Percentiles rank a stretch among this genome's conserved stretches.
These are phyloP conservation scores for Oligia strigilis DNA, from an alignment of 2,888 invertebrate species.

Conservation along the genomic window DNA sequence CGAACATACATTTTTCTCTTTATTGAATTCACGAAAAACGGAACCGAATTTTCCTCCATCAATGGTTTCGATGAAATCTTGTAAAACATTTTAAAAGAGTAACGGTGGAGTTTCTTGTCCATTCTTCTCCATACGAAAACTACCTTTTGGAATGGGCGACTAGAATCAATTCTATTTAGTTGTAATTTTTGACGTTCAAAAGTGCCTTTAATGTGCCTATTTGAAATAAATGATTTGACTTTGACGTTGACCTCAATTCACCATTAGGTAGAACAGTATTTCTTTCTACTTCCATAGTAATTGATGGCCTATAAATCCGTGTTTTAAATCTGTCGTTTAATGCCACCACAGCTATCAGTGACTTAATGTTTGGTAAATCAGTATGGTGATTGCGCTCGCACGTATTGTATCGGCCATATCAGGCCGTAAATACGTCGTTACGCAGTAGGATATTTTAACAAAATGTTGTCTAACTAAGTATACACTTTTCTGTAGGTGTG, in stretches of 20 bases:
- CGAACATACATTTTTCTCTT: background rate
- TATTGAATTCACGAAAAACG: background rate
- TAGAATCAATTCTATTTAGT: too few relatives aligned
- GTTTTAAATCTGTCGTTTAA: conserved; percentile 43
- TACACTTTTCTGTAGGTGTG: background rate
- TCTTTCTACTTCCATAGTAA: background rate
- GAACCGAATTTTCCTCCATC: background rate
- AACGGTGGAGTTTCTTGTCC: too few relatives aligned
- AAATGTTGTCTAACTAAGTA: background rate
- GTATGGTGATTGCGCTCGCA: conserved; percentile 8
- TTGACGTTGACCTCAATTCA: too few relatives aligned
- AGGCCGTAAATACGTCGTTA: conserved; percentile 10
- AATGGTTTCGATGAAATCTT: too few relatives aligned
- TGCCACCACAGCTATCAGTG: conserved; percentile 41
- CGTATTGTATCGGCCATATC: conserved; percentile 20
- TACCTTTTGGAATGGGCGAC: too few relatives aligned
- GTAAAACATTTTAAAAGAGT: too few relatives aligned
- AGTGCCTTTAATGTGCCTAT: too few relatives aligned
- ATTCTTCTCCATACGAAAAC: too few relatives aligned
- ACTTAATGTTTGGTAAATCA: conserved; percentile 58
- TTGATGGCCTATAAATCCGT: conserved; percentile 44
- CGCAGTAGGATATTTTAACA: background rate
- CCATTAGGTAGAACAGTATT: too few relatives aligned
- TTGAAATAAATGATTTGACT: too few relatives aligned
- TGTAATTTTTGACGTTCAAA: too few relatives aligned